Evolutionary conservation across 2,797 vertebrate species (phyloP).

Genomic region (Cirrhinus mrigala): DNA sequence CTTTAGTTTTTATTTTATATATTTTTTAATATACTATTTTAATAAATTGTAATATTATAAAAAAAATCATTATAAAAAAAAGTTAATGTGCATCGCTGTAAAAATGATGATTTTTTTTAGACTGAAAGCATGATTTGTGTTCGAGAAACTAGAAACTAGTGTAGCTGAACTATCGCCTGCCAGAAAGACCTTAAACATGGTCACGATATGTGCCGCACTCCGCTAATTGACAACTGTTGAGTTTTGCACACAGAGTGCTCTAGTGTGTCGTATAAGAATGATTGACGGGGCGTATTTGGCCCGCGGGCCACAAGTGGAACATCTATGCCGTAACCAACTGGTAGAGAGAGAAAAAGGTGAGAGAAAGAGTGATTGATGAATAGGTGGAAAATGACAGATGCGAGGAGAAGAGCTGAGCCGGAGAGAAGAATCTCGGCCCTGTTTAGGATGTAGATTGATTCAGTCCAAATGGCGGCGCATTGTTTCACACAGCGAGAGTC

Average conservation of each 20-base stretch:
- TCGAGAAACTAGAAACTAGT: neutral
- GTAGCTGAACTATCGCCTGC: neutral
- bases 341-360: conserved; percentile 37
- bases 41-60: no score
- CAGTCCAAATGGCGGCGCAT: conserved; percentile 70
- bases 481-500: conserved; percentile 59
- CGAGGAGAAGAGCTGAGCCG: conserved; percentile 34
- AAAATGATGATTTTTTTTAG: no score
- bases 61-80: no score
- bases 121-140: neutral
- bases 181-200: neutral
- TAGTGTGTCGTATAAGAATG: neutral
- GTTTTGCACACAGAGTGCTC: neutral
- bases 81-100: no score
- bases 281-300: conserved; percentile 2
- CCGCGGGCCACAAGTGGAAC: neutral
- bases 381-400: conserved; percentile 37
- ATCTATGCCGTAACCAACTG: neutral
- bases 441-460: conserved; percentile 71
- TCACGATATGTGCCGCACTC: no score
- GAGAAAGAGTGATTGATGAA: conserved; percentile 25
- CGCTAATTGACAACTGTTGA: neutral
- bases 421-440: conserved; percentile 26
- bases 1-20: no score
- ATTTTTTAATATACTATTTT: no score